Evolutionary conservation across 1,140 invertebrate genomes (phyloP).

Genomic region (Eciton burchellii): DNA sequence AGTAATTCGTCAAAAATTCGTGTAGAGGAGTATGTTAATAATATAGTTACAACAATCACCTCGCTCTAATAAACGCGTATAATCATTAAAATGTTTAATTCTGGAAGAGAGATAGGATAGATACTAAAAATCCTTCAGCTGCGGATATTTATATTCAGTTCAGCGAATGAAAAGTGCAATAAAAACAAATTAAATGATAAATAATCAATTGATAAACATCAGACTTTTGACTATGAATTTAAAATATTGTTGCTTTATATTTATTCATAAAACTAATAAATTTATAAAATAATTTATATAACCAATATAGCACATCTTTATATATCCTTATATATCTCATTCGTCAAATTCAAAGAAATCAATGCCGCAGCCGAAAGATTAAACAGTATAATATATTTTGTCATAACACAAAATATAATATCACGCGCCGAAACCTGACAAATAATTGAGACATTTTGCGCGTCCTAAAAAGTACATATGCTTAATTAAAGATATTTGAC

Average conservation of each 20-base stretch:
- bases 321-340: too few relatives aligned
- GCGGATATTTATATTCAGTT: background rate
- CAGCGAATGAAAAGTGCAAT: background rate
- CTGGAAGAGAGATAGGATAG: background rate
- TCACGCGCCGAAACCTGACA: background rate
- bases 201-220: background rate
- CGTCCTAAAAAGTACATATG: slow-evolving; percentile 45
- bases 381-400: slow-evolving; percentile 60
- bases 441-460: slow-evolving; percentile 8
- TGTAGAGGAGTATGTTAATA: slow-evolving; percentile 6
- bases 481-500: slow-evolving; percentile 31
- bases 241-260: background rate
- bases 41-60: slow-evolving; percentile 22
- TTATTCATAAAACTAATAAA: slow-evolving; percentile 3
- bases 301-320: too few relatives aligned
- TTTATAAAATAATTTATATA: background rate
- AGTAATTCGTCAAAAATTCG: slow-evolving; percentile 12
- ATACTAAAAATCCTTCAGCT: slow-evolving; percentile 46
- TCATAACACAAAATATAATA: slow-evolving; percentile 39
- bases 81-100: slow-evolving; percentile 24
- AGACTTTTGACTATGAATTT: background rate
- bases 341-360: slow-evolving; percentile 13
- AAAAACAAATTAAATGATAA: background rate
- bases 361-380: slow-evolving; percentile 39
- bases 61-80: background rate